Percentiles rank a stretch among this genome's conserved stretches.
These are phyloP conservation scores for Mantis religiosa DNA, from an alignment of 2,888 invertebrate genomes.

Conservation along the genomic window DNA sequence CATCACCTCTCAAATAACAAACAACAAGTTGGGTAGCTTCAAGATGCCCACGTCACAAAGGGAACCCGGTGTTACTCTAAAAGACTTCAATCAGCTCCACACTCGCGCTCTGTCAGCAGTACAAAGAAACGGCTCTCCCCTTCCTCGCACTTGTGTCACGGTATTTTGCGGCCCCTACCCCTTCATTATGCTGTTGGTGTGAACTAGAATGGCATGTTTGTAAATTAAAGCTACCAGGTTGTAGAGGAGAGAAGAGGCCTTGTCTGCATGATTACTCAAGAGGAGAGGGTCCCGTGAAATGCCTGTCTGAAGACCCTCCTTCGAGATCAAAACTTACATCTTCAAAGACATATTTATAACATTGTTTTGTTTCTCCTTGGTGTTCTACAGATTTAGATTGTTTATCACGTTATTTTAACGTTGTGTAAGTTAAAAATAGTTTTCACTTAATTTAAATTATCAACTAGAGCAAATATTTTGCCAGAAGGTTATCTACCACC, in stretches of 20 bases:
- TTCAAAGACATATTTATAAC: too few species aligned
- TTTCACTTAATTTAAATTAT: too few species aligned
- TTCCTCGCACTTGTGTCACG: not conserved
- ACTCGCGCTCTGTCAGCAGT: not conserved
- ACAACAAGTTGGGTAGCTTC: not conserved
- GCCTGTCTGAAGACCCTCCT: not conserved
- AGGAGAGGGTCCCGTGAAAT: not conserved
- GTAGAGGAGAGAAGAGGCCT: not conserved
- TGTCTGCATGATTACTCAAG: not conserved
- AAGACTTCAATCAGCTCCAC: not conserved
- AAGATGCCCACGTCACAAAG: not conserved
- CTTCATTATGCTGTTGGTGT: not conserved
- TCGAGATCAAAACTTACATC: not conserved
- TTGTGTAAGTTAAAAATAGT: too few species aligned
- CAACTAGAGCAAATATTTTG: too few species aligned
- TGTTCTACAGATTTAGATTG: too few species aligned
- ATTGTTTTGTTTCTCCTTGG: too few species aligned
- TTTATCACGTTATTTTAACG: too few species aligned
- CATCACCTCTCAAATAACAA: not conserved
- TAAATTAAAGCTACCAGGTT: not conserved
- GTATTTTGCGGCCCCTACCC: not conserved
- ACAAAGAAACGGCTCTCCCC: not conserved
- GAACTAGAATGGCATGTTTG: not conserved
- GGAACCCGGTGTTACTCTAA: not conserved
- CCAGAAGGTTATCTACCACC: too few species aligned